phyloP scores from a whole-genome alignment of 2,888 invertebrate species.

The Andrena hattorfiana region DNA sequence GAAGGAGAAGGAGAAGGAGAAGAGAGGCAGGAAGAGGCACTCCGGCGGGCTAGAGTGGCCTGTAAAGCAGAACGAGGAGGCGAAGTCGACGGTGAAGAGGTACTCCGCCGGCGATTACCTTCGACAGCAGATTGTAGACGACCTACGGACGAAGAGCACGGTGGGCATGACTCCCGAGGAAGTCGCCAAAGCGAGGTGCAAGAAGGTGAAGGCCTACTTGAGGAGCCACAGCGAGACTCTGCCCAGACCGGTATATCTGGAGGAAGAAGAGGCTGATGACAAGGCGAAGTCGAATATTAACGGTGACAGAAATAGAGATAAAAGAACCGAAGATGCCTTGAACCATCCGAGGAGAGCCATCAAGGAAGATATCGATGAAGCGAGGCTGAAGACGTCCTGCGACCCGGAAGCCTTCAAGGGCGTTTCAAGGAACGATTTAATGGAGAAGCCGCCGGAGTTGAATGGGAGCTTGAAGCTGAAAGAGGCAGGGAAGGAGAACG shows the following conservation, averaged over 20 bases:
- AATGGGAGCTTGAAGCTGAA: neutral
- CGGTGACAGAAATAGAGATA: neutral
- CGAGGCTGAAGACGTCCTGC: neutral
- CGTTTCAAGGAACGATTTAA: slow-evolving; percentile 14
- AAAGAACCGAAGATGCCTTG: slow-evolving; percentile 24
- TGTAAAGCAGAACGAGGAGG: slow-evolving; percentile 5
- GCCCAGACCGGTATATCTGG: slow-evolving; percentile 45
- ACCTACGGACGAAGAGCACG: slow-evolving; percentile 65
- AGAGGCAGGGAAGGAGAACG: neutral
- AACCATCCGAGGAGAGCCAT: slow-evolving; percentile 24
- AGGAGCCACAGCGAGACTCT: slow-evolving; percentile 66
- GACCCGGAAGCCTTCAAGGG: neutral
- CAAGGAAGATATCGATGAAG: slow-evolving; percentile 6
- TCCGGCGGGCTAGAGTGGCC: slow-evolving; percentile 65
- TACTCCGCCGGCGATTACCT: slow-evolving; percentile 80
- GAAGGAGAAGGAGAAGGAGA: slow-evolving; percentile 45
- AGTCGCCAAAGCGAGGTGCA: slow-evolving; percentile 74
- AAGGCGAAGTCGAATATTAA: neutral
- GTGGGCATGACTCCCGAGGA: slow-evolving; percentile 71
- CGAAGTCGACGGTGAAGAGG: slow-evolving; percentile 55
- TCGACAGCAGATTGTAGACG: slow-evolving; percentile 79
- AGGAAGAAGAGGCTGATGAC: slow-evolving; percentile 39
- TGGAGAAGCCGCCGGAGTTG: neutral
- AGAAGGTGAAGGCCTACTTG: slow-evolving; percentile 76
- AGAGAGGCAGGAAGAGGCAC: slow-evolving; percentile 64